These are phyloP conservation scores for Spilogale gracilis DNA, from an alignment of 2,113 vertebrate genomes.

Conservation along the genomic window DNA sequence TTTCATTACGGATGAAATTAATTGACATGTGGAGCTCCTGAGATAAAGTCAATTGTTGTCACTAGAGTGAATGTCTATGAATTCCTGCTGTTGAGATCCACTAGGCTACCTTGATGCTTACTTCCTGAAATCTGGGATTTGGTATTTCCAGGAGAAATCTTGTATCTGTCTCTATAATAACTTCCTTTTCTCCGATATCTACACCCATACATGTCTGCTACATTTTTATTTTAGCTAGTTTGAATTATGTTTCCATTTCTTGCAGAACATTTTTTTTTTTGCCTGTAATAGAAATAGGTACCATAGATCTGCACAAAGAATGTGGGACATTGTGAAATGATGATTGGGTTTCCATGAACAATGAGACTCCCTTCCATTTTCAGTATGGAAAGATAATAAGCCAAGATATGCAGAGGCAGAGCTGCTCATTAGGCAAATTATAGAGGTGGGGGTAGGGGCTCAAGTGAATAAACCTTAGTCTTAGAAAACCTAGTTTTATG, in stretches of 20 bases:
- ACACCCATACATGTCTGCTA: neutral
- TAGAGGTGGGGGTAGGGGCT: neutral
- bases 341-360: neutral
- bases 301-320: neutral
- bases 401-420: neutral
- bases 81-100: neutral
- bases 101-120: neutral
- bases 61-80: neutral
- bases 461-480: neutral
- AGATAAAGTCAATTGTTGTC: neutral
- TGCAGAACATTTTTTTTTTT: neutral
- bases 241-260: constrained; percentile 52
- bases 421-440: neutral
- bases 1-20: constrained; percentile 15
- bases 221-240: neutral
- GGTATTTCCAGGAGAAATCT: neutral
- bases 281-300: neutral
- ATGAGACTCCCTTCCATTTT: neutral
- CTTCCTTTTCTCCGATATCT: neutral
- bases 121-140: neutral
- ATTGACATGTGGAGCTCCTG: no score
- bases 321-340: neutral
- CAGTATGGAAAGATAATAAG: neutral
- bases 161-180: neutral
- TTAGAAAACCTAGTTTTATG: neutral